A percentile compares a stretch with the other conserved stretches of the same genome.
phyloP scores from a whole-genome alignment of 1,140 invertebrate species.

The Drosophila lini region DNA sequence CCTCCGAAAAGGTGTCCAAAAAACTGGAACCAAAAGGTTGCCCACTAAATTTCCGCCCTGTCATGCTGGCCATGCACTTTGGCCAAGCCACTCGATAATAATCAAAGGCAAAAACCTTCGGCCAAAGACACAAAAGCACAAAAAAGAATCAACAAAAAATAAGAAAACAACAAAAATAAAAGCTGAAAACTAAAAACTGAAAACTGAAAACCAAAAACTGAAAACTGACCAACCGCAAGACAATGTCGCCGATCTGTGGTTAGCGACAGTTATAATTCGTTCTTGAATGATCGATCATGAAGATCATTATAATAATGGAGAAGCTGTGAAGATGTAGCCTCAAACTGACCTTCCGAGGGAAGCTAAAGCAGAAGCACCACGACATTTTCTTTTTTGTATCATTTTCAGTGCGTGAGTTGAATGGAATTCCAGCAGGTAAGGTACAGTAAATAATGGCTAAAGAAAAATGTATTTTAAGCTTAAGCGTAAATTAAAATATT shows the following conservation, averaged over 20 bases:
- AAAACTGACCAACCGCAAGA: slow-evolving; percentile 50
- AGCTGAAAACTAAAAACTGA: slow-evolving; percentile 15
- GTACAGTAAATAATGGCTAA: slow-evolving; percentile 13
- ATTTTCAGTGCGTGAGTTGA: slow-evolving; percentile 32
- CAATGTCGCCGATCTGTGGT: slow-evolving; percentile 41
- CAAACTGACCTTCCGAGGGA: slow-evolving; percentile 36
- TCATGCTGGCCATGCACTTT: slow-evolving; percentile 62
- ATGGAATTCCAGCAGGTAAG: slow-evolving; percentile 15
- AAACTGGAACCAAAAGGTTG: slow-evolving; percentile 33
- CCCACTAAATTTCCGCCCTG: slow-evolving; percentile 32
- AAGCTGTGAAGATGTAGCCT: slow-evolving; percentile 38
- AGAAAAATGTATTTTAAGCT: neutral
- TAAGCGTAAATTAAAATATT: neutral
- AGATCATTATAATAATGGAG: slow-evolving; percentile 9
- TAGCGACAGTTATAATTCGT: slow-evolving; percentile 42
- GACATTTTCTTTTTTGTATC: slow-evolving; percentile 32
- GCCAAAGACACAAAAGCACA: slow-evolving; percentile 20
- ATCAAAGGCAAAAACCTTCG: slow-evolving; percentile 52
- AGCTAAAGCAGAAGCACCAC: slow-evolving; percentile 2
- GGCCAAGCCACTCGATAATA: slow-evolving; percentile 42
- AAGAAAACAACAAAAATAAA: slow-evolving; percentile 2
- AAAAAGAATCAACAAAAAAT: slow-evolving; percentile 10
- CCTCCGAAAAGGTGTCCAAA: neutral
- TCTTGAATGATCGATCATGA: slow-evolving; percentile 54
- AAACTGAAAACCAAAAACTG: slow-evolving; percentile 3